phyloP scores from a whole-genome alignment of 2,113 vertebrate species.

The Puntigrus tetrazona region DNA sequence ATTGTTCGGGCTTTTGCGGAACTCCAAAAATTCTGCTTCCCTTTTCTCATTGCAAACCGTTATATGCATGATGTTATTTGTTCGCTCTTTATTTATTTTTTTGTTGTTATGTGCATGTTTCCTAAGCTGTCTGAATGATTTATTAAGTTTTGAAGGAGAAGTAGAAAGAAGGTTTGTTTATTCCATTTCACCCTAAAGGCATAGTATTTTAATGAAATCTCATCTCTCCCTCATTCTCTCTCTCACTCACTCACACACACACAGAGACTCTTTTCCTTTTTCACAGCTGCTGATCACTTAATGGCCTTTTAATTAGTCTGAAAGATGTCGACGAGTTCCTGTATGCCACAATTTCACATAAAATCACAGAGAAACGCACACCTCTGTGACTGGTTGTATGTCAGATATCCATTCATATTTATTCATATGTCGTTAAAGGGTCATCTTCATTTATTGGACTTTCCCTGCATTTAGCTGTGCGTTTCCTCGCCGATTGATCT shows the following conservation, averaged over 20 bases:
- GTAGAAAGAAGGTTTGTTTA: neutral
- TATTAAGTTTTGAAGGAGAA: neutral
- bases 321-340: slow-evolving; percentile 3
- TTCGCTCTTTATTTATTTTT: neutral
- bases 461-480: neutral
- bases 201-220: slow-evolving; percentile 40
- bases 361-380: slow-evolving; percentile 12
- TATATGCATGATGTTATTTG: neutral
- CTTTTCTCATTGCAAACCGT: neutral
- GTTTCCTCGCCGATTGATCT: neutral
- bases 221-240: neutral
- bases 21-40: neutral
- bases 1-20: neutral
- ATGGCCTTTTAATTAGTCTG: slow-evolving; percentile 37
- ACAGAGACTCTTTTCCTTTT: neutral
- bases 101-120: neutral
- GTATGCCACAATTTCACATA: slow-evolving; percentile 13
- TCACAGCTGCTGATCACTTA: slow-evolving; percentile 43
- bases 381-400: neutral
- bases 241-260: neutral
- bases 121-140: slow-evolving; percentile 9
- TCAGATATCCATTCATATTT: neutral
- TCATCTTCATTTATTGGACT: neutral
- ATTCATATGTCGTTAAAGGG: neutral
- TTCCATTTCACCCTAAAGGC: slow-evolving; percentile 18